Evolutionary conservation across 2,888 invertebrate species (phyloP).

Genomic region (Cinara cedri): DNA sequence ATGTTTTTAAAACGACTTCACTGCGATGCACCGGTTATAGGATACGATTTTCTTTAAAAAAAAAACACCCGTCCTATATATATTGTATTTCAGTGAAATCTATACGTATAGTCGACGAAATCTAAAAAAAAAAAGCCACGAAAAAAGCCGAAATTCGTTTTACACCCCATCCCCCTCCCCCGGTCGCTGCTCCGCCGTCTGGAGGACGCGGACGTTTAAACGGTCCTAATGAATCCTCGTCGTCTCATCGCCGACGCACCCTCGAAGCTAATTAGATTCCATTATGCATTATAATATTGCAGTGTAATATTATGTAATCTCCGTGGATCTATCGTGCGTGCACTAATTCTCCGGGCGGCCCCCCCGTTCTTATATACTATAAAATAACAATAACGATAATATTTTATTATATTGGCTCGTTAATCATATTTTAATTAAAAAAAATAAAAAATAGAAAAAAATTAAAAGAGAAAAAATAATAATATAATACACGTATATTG

Average conservation of each 20-base stretch:
- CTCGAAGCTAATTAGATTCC: conserved; percentile 50
- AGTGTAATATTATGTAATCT: too few relatives aligned
- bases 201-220: too few relatives aligned
- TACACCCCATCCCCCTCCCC: too few relatives aligned
- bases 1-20: too few relatives aligned
- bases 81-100: too few relatives aligned
- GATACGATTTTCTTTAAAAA: too few relatives aligned
- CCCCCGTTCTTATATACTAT: conserved; percentile 1
- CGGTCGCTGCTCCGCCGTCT: too few relatives aligned
- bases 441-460: background rate
- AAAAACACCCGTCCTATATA: too few relatives aligned
- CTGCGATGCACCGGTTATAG: too few relatives aligned
- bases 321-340: conserved; percentile 40
- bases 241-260: background rate
- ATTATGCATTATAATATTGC: background rate
- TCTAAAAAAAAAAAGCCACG: background rate
- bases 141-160: conserved; percentile 21
- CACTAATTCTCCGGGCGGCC: conserved; percentile 16
- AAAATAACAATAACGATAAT: too few relatives aligned
- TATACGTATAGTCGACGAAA: too few relatives aligned
- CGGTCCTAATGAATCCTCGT: conserved; percentile 13
- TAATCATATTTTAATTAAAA: conserved; percentile 57
- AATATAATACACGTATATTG: background rate
- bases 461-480: conserved; percentile 40
- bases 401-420: conserved; percentile 26